These are phyloP conservation scores for Austrofundulus limnaeus DNA, from an alignment of 2,113 vertebrate genomes.

Conservation along the genomic window DNA sequence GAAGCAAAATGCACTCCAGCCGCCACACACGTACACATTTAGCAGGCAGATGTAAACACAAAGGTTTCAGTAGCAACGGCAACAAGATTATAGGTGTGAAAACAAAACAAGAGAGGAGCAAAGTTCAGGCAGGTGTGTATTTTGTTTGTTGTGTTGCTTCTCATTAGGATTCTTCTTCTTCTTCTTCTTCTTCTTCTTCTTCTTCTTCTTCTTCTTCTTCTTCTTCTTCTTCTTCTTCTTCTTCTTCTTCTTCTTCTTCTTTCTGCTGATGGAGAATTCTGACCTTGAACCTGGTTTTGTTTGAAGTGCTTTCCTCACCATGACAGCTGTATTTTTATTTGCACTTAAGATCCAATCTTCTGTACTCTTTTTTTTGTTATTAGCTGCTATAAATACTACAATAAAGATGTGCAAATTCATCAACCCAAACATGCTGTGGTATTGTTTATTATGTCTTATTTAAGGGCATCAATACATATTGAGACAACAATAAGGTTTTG, in stretches of 20 bases:
- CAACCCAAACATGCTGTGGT: too few species aligned
- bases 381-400: too few species aligned
- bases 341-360: too few species aligned
- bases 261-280: background rate
- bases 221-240: background rate
- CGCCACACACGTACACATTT: slow-evolving; percentile 9
- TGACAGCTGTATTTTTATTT: background rate
- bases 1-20: background rate
- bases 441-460: too few species aligned
- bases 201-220: background rate
- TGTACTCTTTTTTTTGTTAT: too few species aligned
- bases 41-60: background rate
- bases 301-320: background rate
- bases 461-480: too few species aligned
- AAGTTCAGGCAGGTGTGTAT: slow-evolving; percentile 9
- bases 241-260: background rate
- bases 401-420: too few species aligned
- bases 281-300: background rate
- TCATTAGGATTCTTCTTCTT: too few species aligned
- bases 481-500: too few species aligned
- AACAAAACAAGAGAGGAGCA: slow-evolving; percentile 9
- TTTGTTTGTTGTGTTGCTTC: background rate
- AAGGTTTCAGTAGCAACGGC: slow-evolving; percentile 29
- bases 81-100: slow-evolving; percentile 11
- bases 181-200: background rate